Base-by-base conservation (phyloP, 1,140 invertebrate genomes). In the Copidosoma floridanum region DNA sequence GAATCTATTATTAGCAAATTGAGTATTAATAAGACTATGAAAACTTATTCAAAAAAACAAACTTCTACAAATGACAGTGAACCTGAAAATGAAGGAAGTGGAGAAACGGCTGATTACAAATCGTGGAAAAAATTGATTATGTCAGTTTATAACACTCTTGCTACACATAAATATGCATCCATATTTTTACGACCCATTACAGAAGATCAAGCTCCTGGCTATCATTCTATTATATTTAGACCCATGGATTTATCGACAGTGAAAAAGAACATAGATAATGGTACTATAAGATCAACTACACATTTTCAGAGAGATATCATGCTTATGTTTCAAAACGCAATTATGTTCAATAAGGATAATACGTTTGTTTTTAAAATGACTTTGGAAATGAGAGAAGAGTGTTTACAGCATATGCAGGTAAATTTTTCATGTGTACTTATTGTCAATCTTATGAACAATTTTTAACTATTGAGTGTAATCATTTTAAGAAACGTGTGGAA, bases 321-420 rank as follows among this genome's bases (percentile, higher is more conserved):
- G 79, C 80, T 96, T 0, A 97, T 98, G 94, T 92, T 96, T 71
- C 88, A 92, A 40, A 98, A 98, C 80, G 92, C 94, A 0, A 85
- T 96, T 29, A 94, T 97, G 87, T 96, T 94, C 73, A 97, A 97
- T 76, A 91, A 89, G 73, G 86, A 85, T 0, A 86, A 91, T 65
- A 90, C 92, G 69, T 84, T 88, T 67, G 88, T 95, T 5, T 89
- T 89, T 75, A 83, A 85, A 56, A 92, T 93, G 89, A 89, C 94
- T 0, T 77, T 84, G 43, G 86, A 92, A 57, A 94, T 95, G 85
- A 86, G 92, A 70, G 82, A 88, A 64, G 91, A 94, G 77, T 87
- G 87, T 51, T 77, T 89, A 57, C 80, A 85, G 48, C 84, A 86
- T 38, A 86, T 91, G 74, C 84, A 89, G 81, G 87, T 89, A 63